phyloP scores from a whole-genome alignment of 2,888 invertebrate genomes.

The Habrosyne pyritoides region DNA sequence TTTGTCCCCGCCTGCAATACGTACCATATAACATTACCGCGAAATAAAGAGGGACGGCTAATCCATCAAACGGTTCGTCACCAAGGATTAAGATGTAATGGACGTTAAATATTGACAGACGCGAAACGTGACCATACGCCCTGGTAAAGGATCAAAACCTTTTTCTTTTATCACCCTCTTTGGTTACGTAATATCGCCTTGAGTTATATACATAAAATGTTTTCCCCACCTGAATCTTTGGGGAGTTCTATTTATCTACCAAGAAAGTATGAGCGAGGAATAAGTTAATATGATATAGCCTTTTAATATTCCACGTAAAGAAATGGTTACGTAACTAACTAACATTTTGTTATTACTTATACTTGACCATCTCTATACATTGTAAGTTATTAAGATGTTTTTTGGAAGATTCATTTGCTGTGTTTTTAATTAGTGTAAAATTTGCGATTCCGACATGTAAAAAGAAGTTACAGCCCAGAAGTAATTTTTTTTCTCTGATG shows the following conservation, averaged over 20 bases:
- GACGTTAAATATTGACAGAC: slow-evolving; percentile 64
- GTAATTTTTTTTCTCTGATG: too few relatives aligned
- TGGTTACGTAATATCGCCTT: slow-evolving; percentile 1
- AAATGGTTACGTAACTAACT: background rate
- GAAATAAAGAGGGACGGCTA: slow-evolving; percentile 39
- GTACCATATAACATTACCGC: background rate
- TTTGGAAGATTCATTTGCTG: too few relatives aligned
- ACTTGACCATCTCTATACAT: too few relatives aligned
- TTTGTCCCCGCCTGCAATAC: too few relatives aligned
- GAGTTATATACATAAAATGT: slow-evolving; percentile 4
- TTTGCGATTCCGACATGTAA: too few relatives aligned
- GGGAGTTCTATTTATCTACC: background rate
- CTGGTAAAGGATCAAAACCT: slow-evolving; percentile 56
- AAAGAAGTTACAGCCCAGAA: too few relatives aligned
- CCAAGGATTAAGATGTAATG: slow-evolving; percentile 70
- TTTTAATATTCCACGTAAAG: background rate
- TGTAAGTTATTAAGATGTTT: too few relatives aligned
- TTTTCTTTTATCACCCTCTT: slow-evolving; percentile 51
- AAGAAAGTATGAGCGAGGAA: background rate
- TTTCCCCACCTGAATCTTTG: slow-evolving; percentile 5
- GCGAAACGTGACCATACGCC: slow-evolving; percentile 61
- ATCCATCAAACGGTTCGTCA: slow-evolving; percentile 54
- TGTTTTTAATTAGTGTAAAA: too few relatives aligned
- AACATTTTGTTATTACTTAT: too few relatives aligned
- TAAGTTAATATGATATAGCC: background rate